Evolutionary conservation across 2,113 vertebrate genomes (phyloP).

Genomic region (Smithornis capensis): DNA sequence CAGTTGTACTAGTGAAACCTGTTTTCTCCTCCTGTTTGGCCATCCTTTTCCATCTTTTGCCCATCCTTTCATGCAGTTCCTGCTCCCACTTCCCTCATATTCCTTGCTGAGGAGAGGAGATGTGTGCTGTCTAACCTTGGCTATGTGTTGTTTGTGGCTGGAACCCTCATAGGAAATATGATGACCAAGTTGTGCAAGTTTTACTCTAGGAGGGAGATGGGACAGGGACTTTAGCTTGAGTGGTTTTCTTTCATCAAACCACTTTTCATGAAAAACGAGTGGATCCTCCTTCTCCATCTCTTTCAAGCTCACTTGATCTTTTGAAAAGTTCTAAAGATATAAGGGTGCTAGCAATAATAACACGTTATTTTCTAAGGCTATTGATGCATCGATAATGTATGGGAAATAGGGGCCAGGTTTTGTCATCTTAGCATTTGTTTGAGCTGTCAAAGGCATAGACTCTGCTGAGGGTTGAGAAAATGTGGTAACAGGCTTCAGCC

Average conservation of each 20-base stretch:
- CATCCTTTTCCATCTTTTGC: neutral
- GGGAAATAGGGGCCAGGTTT: neutral
- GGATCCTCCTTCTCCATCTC: neutral
- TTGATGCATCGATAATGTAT: neutral
- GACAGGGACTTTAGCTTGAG: fast-evolving
- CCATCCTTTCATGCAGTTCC: neutral
- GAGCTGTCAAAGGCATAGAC: neutral
- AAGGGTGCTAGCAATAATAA: neutral
- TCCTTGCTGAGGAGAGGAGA: neutral
- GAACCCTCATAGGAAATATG: neutral
- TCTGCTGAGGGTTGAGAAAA: neutral
- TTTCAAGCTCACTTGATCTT: neutral
- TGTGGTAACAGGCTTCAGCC: neutral
- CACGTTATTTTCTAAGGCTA: neutral
- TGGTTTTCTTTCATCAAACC: neutral
- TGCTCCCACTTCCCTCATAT: fast-evolving
- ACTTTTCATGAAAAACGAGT: neutral
- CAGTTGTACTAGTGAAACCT: neutral
- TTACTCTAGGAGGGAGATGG: neutral
- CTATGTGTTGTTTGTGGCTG: neutral
- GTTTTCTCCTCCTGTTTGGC: neutral
- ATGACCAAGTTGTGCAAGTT: neutral
- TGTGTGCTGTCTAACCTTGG: neutral
- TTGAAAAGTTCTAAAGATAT: neutral
- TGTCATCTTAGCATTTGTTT: neutral